Base-by-base conservation (phyloP, 2,888 invertebrate species). In the Laothoe populi region DNA sequence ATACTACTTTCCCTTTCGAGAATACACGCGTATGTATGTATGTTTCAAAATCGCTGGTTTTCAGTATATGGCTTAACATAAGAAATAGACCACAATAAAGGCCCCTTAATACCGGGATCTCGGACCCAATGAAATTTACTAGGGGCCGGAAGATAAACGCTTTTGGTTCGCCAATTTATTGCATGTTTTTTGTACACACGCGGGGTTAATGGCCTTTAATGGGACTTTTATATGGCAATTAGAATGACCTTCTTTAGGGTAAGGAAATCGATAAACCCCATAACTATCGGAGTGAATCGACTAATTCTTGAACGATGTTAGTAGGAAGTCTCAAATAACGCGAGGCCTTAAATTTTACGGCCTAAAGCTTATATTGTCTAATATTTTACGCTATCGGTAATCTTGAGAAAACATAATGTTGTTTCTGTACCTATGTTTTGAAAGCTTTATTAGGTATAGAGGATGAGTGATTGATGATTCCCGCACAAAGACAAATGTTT, bases 121-220 rank as follows among this genome's bases (percentile, higher is more conserved):
- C 24, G 57, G 44, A 44, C 68, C 71, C 78, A 80, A 73, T 76
- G 74, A 77, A 81, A 82, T 83, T 79, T 79, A 82, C 70, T 75
- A 53, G 73, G 73, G 70, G 77, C 72, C 75, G 76, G 74, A 86
- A 92, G 92, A 92, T 76, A 79, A 79, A 91, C 87, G 75, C 84
- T 73, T 79, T 86, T 75, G 86, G 84, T 80, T 75, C 65, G 66
- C 71, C 83, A 84, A 92, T 92, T 90, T 92, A 92, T 90, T 69
- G 78, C 81, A 80, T 90, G 90, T 91, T 92, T 91, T 91, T 92
- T 91, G 86, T 87, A 76, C 72, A 77, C 78, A 72, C 66, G 68
- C 74, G 73, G 77, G 87, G 87, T 84, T 89, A 90, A 90, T 86
- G 84, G 82, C 83, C 86, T 85, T 77, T 88, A 86, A 91, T 86